These are phyloP conservation scores for Numenius arquata DNA, from an alignment of 2,113 vertebrate genomes.

Conservation along the genomic window DNA sequence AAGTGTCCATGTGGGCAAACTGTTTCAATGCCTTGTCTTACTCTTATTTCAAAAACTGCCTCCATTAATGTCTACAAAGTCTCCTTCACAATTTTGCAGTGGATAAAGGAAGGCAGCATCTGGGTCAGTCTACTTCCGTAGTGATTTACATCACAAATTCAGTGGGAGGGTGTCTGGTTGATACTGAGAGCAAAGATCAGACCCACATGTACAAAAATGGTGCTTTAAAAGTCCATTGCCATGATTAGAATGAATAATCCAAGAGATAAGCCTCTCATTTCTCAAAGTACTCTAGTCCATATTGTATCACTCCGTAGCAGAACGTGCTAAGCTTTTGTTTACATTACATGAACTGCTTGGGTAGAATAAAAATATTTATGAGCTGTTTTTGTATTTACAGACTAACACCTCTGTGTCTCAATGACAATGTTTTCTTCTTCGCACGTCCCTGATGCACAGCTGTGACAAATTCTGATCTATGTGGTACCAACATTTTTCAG, in stretches of 20 bases:
- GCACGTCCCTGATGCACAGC: not conserved
- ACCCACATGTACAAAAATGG: not conserved
- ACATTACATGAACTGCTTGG: not conserved
- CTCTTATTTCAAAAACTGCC: not conserved
- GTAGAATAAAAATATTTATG: not conserved
- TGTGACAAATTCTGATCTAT: not conserved
- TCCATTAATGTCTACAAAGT: not conserved
- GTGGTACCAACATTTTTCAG: not conserved
- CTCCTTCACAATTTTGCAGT: not conserved
- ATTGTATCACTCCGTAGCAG: not conserved
- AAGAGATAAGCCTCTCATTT: constrained; percentile 26
- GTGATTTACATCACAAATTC: not conserved
- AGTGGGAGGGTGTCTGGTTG: not conserved
- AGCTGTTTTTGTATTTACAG: not conserved
- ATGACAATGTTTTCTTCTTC: not conserved
- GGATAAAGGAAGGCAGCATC: not conserved
- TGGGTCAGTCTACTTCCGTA: not conserved
- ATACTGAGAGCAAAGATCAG: not conserved
- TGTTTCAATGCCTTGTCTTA: not conserved
- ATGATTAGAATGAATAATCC: constrained; percentile 31
- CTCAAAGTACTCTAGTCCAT: not conserved
- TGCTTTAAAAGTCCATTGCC: constrained; percentile 15
- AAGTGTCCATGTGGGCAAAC: not conserved
- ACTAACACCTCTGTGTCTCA: not conserved
- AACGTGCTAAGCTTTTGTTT: not conserved